Evolutionary conservation across 2,113 vertebrate genomes (phyloP).

Genomic region (Malurus alboscapulatus): DNA sequence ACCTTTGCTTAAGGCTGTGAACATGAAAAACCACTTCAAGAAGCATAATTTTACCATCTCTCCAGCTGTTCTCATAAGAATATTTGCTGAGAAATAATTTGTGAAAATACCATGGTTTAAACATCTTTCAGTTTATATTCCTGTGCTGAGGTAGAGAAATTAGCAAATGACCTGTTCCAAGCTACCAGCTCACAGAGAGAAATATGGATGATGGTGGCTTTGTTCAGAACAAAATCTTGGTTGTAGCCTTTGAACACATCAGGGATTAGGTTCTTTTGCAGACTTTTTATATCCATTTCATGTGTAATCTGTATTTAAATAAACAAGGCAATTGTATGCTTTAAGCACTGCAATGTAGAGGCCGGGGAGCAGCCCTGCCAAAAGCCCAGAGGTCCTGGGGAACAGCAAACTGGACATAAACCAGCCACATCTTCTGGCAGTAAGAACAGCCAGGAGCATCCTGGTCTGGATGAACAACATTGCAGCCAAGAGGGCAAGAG

Average conservation of each 20-base stretch:
- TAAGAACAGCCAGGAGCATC: background rate
- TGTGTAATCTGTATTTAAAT: background rate
- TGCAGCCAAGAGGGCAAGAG: background rate
- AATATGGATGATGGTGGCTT: background rate
- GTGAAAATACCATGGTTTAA: background rate
- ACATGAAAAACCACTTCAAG: background rate
- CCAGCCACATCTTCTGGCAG: background rate
- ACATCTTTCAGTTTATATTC: background rate
- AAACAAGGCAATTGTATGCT: background rate
- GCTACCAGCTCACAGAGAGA: background rate
- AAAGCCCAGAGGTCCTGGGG: background rate
- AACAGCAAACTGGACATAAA: background rate
- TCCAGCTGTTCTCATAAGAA: background rate
- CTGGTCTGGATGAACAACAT: background rate
- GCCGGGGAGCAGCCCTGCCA: background rate
- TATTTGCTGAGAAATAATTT: conserved; percentile 1
- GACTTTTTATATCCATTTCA: background rate
- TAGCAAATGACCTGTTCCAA: background rate
- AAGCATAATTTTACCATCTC: background rate
- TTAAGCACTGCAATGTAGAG: background rate
- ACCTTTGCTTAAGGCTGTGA: conserved; percentile 34
- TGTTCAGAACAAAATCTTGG: background rate
- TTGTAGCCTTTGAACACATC: background rate
- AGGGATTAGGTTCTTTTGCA: background rate
- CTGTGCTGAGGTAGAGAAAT: background rate